phyloP scores from a whole-genome alignment of 2,888 invertebrate genomes.

The Celastrina argiolus region DNA sequence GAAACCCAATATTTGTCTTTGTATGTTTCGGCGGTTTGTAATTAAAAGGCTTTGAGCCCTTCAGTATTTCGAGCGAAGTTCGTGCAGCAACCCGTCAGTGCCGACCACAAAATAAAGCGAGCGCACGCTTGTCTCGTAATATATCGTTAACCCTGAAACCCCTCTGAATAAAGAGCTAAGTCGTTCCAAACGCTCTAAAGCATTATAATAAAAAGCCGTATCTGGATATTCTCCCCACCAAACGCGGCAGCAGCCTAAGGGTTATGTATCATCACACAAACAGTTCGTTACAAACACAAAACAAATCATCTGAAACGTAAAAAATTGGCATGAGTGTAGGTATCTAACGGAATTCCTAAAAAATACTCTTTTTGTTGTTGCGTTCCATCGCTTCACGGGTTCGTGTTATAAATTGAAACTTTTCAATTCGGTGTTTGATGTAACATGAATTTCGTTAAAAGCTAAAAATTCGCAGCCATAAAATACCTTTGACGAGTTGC shows the following conservation, averaged over 20 bases:
- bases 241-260: background rate
- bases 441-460: conserved; percentile 33
- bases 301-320: conserved; percentile 1
- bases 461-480: conserved; percentile 29
- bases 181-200: background rate
- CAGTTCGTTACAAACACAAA: conserved; percentile 7
- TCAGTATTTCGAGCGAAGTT: background rate
- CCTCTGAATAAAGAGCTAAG: background rate
- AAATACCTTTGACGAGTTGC: conserved; percentile 49
- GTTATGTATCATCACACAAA: conserved; percentile 1
- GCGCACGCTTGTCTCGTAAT: background rate
- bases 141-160: background rate
- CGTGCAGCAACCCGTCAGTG: background rate
- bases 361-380: conserved; percentile 4
- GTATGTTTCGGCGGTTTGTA: conserved; percentile 14
- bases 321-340: background rate
- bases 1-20: conserved; percentile 17
- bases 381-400: background rate
- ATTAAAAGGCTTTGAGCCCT: conserved; percentile 14
- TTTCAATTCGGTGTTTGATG: conserved; percentile 35
- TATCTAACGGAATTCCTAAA: background rate
- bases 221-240: background rate
- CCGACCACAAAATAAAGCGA: conserved; percentile 8
- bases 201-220: background rate
- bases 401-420: conserved; percentile 32